Conservation (phyloP, 2,888 invertebrate species). For the Folsomia candida region DNA sequence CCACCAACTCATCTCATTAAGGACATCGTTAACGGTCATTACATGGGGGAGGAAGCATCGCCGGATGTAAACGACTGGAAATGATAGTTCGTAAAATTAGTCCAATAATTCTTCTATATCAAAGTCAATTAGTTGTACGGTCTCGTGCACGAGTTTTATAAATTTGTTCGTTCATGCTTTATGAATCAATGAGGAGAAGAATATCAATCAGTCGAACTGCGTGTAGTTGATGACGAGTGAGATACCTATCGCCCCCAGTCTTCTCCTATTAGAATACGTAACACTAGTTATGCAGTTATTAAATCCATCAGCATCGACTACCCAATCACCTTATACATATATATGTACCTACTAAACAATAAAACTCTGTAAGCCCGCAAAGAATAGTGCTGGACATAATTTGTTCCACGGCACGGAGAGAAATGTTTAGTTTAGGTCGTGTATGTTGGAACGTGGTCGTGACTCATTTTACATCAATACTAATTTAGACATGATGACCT, state of each 20-base stretch:
- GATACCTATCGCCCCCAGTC: neutral
- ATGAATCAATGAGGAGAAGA: neutral
- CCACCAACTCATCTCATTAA: neutral
- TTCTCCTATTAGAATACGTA: neutral
- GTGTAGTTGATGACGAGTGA: too few species aligned
- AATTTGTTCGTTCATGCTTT: neutral
- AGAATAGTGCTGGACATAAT: too few species aligned
- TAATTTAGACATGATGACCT: neutral
- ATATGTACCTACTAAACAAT: too few species aligned
- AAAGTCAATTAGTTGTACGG: slow-evolving; percentile 14
- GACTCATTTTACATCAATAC: neutral
- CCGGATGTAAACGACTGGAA: slow-evolving; percentile 3
- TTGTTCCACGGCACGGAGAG: neutral
- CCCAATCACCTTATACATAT: too few species aligned
- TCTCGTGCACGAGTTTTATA: neutral
- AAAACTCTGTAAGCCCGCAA: neutral
- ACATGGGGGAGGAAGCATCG: neutral
- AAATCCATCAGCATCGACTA: neutral
- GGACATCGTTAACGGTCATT: neutral
- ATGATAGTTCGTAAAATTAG: slow-evolving; percentile 12
- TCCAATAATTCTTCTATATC: slow-evolving; percentile 13
- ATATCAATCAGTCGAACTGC: neutral
- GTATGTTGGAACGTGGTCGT: neutral
- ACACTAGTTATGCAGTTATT: neutral
- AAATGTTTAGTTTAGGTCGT: neutral